Evolutionary conservation across 1,140 invertebrate species (phyloP).

Genomic region (Penaeus chinensis): DNA sequence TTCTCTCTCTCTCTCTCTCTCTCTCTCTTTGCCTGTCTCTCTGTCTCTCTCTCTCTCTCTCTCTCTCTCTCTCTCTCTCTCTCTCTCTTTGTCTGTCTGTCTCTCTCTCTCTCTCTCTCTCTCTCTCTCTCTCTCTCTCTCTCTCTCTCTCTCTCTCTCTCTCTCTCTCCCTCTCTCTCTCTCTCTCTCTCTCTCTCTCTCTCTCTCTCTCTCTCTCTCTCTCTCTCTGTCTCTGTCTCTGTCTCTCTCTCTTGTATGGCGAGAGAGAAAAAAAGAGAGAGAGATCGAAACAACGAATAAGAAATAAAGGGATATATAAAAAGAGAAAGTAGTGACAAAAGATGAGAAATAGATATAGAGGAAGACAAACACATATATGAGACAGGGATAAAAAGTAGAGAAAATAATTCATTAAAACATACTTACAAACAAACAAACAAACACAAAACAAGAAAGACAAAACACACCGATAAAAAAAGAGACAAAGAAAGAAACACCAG

Average conservation of each 20-base stretch:
- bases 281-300: too few species aligned
- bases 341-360: too few species aligned
- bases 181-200: not conserved
- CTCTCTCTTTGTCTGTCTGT: not conserved
- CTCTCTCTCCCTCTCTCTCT: not conserved
- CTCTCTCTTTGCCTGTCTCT: not conserved
- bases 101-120: not conserved
- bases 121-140: conserved; percentile 22
- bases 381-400: too few species aligned
- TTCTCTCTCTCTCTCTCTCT: not conserved
- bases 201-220: not conserved
- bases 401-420: too few species aligned
- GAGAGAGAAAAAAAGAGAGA: too few species aligned
- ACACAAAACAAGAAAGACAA: too few species aligned
- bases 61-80: not conserved
- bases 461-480: too few species aligned
- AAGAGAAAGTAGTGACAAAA: too few species aligned
- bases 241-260: not conserved
- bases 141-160: not conserved
- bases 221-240: not conserved
- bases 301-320: too few species aligned
- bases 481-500: too few species aligned
- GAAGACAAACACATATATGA: too few species aligned
- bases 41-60: not conserved
- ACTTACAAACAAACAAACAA: too few species aligned